These are phyloP conservation scores for Pygmarrhopalites habei DNA, from an alignment of 1,140 invertebrate genomes.

Conservation along the genomic window DNA sequence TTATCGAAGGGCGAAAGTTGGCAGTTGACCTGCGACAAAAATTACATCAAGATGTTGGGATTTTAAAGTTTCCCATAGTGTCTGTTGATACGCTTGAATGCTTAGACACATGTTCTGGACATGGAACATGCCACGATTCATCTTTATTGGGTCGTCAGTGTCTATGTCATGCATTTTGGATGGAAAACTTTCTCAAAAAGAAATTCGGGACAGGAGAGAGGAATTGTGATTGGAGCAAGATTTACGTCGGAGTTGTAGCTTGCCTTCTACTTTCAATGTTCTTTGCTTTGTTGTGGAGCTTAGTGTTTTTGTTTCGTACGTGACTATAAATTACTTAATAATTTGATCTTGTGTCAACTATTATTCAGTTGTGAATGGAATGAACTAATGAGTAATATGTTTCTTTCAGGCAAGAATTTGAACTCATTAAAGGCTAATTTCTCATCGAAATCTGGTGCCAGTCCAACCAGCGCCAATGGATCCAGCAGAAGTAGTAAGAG, in stretches of 20 bases:
- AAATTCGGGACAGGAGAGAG: conserved; percentile 58
- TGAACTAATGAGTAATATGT: too few species aligned
- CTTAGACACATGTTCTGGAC: conserved; percentile 87
- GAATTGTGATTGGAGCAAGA: conserved; percentile 80
- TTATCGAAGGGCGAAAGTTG: conserved; percentile 52
- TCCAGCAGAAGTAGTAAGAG: conserved; percentile 41
- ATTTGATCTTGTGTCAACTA: too few species aligned
- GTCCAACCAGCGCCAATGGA: conserved; percentile 1
- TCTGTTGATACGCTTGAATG: conserved; percentile 74
- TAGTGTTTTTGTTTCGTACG: conserved; percentile 56
- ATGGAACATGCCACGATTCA: conserved; percentile 78
- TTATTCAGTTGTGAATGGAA: too few species aligned
- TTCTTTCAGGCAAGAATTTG: conserved; percentile 56
- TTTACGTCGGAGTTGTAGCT: conserved; percentile 72
- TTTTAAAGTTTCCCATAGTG: conserved; percentile 65
- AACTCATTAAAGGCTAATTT: conserved; percentile 43
- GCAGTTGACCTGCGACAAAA: conserved; percentile 58
- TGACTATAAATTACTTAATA: conserved; percentile 40
- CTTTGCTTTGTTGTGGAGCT: conserved; percentile 60
- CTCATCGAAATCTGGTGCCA: conserved; percentile 41
- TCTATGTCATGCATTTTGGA: conserved; percentile 91
- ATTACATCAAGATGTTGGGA: conserved; percentile 58
- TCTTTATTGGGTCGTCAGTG: conserved; percentile 59
- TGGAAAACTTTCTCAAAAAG: conserved; percentile 66
- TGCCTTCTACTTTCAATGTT: conserved; percentile 57